Evolutionary conservation across 2,113 vertebrate genomes (phyloP), one percentile per base, ranked within the genome.

Genomic region (Conger conger): DNA sequence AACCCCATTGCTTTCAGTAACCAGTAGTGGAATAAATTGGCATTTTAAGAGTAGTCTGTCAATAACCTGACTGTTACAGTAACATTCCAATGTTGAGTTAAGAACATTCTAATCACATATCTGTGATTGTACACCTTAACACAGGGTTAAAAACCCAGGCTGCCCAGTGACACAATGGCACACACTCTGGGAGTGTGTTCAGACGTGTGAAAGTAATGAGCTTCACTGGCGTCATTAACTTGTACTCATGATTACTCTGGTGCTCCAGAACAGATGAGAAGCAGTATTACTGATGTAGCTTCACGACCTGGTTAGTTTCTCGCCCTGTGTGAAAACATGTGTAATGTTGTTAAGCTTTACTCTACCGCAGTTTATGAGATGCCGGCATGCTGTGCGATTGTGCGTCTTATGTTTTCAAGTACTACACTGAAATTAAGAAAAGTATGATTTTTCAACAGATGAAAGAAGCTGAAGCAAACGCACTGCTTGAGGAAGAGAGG

Each of bases 391-490:
- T 13, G 9, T 7, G 40, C 4, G 40, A 9, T 9, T 42, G 4
- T 42, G 40, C 40, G 40, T 42, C 40, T 42, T 42, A 42, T 3
- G 45, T 50, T 50, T 50, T 13, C 45, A 50, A 42, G 40, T 3
- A 42, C 40, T 42, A 42, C 40, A 9, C 40, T 5, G 40, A 5
- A 42, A 9, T 42, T 9, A 42, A 3, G 40, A 42, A 5, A 5
- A 9, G 3, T 57, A 27, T 76, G 68, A 33, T 30, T 63, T 91
- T 42, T 90, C 87, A 54, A 89, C 90, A 99, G 98, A 88, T 97
- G 82, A 97, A 97, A 92, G 97, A 97, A 92, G 97, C 96, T 83
- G 97, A 97, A 94, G 95, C 96, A 73, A 96, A 89, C 92, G 97
- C 95, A 9, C 94, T 92, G 76, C 87, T 95, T 90, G 97, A 98